phyloP scores from a whole-genome alignment of 2,888 invertebrate genomes.

The Lathronympha strigana region DNA sequence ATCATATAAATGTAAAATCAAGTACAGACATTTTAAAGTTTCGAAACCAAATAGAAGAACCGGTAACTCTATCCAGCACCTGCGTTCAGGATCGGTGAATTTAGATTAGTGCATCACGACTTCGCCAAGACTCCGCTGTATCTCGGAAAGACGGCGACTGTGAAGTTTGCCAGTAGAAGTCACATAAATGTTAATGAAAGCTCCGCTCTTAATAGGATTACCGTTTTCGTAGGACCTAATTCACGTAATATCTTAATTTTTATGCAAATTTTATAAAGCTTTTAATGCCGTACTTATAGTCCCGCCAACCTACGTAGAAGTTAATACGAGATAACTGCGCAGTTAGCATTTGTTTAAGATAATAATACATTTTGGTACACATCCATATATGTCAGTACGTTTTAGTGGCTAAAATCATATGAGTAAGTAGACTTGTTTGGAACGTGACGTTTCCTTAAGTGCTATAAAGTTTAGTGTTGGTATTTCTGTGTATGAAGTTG shows the following conservation, averaged over 20 bases:
- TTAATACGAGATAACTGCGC: too few species aligned
- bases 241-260: slow-evolving; percentile 79
- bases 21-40: slow-evolving; percentile 67
- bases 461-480: too few species aligned
- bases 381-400: too few species aligned
- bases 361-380: too few species aligned
- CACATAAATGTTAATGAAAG: slow-evolving; percentile 82
- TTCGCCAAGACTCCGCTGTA: slow-evolving; percentile 42
- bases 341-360: too few species aligned
- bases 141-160: slow-evolving; percentile 48
- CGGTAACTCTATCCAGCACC: slow-evolving; percentile 68
- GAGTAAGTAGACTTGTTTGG: too few species aligned
- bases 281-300: too few species aligned
- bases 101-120: slow-evolving; percentile 65
- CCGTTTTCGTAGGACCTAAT: slow-evolving; percentile 79
- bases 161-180: slow-evolving; percentile 73
- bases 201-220: slow-evolving; percentile 80
- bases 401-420: too few species aligned
- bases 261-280: slow-evolving; percentile 75
- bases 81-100: slow-evolving; percentile 67
- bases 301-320: too few species aligned
- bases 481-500: too few species aligned
- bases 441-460: too few species aligned
- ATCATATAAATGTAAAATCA: slow-evolving; percentile 37
- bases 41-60: slow-evolving; percentile 54